Conservation (phyloP, 2,888 invertebrate genomes). For the Brassicogethes aeneus region DNA sequence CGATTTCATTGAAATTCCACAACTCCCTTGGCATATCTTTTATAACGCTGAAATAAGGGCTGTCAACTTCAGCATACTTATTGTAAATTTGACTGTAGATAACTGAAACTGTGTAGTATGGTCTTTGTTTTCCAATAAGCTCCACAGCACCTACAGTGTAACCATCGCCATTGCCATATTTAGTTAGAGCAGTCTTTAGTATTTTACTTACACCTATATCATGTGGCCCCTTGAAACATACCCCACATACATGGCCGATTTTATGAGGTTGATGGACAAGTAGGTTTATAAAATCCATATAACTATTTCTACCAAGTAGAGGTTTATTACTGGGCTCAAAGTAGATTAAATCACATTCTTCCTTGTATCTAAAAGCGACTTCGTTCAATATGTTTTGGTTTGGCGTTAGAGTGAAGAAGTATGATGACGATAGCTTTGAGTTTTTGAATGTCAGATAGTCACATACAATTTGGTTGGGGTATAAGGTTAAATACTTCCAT, state of each 20-base stretch:
- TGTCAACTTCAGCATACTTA: slow-evolving; percentile 7
- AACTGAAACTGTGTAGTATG: slow-evolving; percentile 43
- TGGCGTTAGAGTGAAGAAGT: not conserved
- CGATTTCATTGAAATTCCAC: slow-evolving; percentile 21
- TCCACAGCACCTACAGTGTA: not conserved
- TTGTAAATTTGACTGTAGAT: slow-evolving; percentile 37
- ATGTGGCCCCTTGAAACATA: not conserved
- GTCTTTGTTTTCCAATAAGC: slow-evolving; percentile 23
- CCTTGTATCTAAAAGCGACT: not conserved
- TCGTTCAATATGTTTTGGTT: not conserved
- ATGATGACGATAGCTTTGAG: not conserved
- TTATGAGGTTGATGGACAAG: not conserved
- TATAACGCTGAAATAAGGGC: slow-evolving; percentile 4
- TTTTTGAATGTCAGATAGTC: slow-evolving; percentile 1
- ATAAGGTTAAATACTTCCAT: not conserved
- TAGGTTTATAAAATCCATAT: not conserved
- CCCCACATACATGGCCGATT: not conserved
- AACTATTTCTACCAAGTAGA: not conserved
- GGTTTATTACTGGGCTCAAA: not conserved
- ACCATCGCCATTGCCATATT: not conserved
- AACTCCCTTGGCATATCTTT: slow-evolving; percentile 18
- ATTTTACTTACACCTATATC: not conserved
- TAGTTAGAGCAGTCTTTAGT: not conserved
- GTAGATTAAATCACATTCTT: not conserved
- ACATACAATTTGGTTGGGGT: not conserved